Base-by-base conservation (phyloP, 2,113 vertebrate species). In the Oryzias melastigma region DNA sequence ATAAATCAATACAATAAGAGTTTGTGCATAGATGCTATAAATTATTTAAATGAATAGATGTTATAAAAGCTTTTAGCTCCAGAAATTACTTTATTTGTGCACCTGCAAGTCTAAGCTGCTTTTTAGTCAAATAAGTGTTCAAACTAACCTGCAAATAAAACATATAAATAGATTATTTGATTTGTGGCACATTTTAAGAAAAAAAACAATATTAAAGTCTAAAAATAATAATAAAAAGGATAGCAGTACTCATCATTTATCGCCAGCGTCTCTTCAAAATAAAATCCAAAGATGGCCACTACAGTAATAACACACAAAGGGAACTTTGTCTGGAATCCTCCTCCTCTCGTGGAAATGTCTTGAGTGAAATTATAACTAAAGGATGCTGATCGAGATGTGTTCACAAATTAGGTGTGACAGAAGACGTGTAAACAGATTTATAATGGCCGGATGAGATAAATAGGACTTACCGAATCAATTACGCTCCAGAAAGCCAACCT, bases 281-380 rank as follows among this genome's bases (percentile, higher is more conserved):
- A 52, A 1, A 52, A 70, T 48, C 64, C 77, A 86, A 87, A 88
- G 83, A 89, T 88, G 86, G 88, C 83, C 68, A 65, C 84, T 73
- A 62, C 66, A 71, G 13, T 47, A 43, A 57, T 17, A 35, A 35
- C 35, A 80, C 63, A 82, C 75, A 75, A 72, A n/a, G 56, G 45
- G 58, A 82, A 83, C 80, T 82, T 84, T 66, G 63, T 41, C 22
- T 46, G 18, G 50, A 44, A 52, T 19, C 1, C 5, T 54, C 47
- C 19, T 54, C 47, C 22, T 1, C 5, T 17, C 13, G 29, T 2
- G 2, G 27, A 6, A 24, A 1, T 5, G 20, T 10, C 7, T 2
- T 12, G 10, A 25, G 0, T 17, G 13, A 7, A 4, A 40, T 2
- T 1, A 14, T 13, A 2, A 22, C 7, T 17, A 2, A 25, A 14